These are phyloP conservation scores for Scaptodrosophila lebanonensis DNA, from an alignment of 1,140 invertebrate species.

Conservation along the genomic window DNA sequence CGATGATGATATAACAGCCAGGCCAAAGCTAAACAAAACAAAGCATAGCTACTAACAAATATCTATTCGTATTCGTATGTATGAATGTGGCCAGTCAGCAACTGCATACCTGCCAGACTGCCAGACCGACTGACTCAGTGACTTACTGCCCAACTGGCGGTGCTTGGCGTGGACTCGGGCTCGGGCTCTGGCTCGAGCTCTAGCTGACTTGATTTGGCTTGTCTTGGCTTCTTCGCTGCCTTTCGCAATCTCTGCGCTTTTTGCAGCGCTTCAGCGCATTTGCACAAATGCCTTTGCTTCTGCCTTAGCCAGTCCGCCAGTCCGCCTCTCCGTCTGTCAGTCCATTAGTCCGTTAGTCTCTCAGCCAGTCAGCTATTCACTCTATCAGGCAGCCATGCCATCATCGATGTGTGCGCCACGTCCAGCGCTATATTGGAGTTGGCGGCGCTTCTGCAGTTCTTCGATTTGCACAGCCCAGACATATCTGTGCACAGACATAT, in stretches of 20 bases:
- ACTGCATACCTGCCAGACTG: constrained; percentile 54
- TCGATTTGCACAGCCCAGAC: constrained; percentile 46
- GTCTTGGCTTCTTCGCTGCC: too few relatives aligned
- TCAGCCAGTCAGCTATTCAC: too few relatives aligned
- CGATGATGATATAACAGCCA: constrained; percentile 66
- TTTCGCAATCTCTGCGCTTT: too few relatives aligned
- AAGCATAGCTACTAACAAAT: constrained; percentile 70
- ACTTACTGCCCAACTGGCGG: constrained; percentile 43
- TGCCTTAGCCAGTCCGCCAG: too few relatives aligned
- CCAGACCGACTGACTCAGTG: constrained; percentile 50
- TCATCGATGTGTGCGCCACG: too few relatives aligned
- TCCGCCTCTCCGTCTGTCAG: too few relatives aligned
- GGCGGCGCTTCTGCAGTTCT: constrained; percentile 62
- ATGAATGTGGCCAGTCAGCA: constrained; percentile 11
- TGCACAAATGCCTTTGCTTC: neutral
- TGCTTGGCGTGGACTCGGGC: constrained; percentile 41
- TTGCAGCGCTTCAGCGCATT: too few relatives aligned
- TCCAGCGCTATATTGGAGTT: constrained; percentile 67
- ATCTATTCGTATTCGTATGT: constrained; percentile 46
- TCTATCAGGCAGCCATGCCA: too few relatives aligned
- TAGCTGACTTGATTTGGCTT: constrained; percentile 7
- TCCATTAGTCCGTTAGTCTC: too few relatives aligned
- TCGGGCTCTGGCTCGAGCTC: constrained; percentile 16
- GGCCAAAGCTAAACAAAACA: constrained; percentile 66
- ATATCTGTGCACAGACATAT: constrained; percentile 32